A percentile compares a stretch with the other conserved stretches of the same genome.
Evolutionary conservation across 2,888 invertebrate species (phyloP).

Genomic region (Dasypogon diadema): DNA sequence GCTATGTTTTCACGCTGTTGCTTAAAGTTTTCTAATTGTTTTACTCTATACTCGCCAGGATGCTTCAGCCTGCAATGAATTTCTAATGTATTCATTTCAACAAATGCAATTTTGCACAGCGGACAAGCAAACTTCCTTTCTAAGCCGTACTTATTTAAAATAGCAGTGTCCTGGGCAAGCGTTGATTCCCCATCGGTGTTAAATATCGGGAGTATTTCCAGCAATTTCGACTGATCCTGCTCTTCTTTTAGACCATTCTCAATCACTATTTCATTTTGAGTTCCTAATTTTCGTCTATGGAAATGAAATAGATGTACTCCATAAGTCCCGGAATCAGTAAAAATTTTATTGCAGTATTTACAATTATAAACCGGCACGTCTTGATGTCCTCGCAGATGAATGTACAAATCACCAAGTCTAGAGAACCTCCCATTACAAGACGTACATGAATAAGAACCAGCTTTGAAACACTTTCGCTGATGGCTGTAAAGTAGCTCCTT

Average conservation of each 20-base stretch:
- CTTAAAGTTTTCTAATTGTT: not conserved
- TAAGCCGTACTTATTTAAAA: conserved; percentile 10
- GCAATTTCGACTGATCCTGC: not conserved
- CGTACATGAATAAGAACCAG: conserved; percentile 28
- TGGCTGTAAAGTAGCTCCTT: not conserved
- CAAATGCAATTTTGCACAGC: conserved; percentile 52
- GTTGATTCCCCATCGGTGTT: not conserved
- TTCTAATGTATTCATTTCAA: conserved; percentile 47
- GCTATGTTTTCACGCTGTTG: no score
- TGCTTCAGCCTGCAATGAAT: conserved; percentile 55
- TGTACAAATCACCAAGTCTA: conserved; percentile 49
- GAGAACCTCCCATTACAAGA: conserved; percentile 46
- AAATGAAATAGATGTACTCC: conserved; percentile 29
- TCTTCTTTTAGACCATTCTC: conserved; percentile 17
- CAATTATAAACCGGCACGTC: conserved; percentile 47
- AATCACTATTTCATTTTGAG: conserved; percentile 10
- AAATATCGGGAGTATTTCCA: not conserved
- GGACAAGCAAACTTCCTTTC: conserved; percentile 44
- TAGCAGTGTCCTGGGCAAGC: not conserved
- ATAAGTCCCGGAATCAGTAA: conserved; percentile 49
- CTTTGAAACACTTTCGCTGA: not conserved
- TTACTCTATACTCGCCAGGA: not conserved
- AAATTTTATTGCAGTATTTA: conserved; percentile 39
- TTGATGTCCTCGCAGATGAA: conserved; percentile 49
- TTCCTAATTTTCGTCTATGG: not conserved